Evolutionary conservation across 2,888 invertebrate species (phyloP).

Genomic region (Esperia sulphurella): DNA sequence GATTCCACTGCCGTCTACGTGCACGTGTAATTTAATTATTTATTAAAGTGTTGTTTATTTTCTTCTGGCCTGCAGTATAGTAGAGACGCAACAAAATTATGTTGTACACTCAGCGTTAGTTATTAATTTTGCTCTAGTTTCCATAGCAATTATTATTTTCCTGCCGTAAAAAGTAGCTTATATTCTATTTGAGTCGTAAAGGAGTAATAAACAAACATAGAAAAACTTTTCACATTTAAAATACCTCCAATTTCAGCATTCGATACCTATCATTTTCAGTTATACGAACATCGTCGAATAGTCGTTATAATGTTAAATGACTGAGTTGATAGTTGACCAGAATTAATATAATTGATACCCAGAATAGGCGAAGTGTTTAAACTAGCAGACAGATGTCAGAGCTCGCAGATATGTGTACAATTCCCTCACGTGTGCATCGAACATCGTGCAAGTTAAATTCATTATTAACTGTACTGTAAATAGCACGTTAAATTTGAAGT

Average conservation of each 20-base stretch:
- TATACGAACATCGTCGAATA: too few species aligned
- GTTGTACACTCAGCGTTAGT: too few species aligned
- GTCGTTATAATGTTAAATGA: neutral
- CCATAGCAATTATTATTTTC: too few species aligned
- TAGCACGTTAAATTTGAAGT: too few species aligned
- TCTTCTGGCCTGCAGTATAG: neutral
- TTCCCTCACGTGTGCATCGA: neutral
- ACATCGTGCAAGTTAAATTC: neutral
- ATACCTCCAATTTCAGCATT: too few species aligned
- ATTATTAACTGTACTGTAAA: neutral
- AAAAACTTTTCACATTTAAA: too few species aligned
- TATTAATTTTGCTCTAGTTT: too few species aligned
- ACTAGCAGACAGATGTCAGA: neutral
- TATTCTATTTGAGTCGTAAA: too few species aligned
- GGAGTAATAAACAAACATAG: too few species aligned
- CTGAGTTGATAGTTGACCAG: neutral
- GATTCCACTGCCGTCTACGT: neutral
- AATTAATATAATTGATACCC: neutral
- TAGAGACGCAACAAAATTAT: neutral
- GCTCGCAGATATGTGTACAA: neutral
- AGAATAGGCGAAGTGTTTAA: neutral
- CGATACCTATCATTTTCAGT: too few species aligned
- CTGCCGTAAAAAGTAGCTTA: too few species aligned
- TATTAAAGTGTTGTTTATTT: slow-evolving; percentile 2
- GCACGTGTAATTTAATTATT: slow-evolving; percentile 1